A percentile compares a stretch with the other conserved stretches of the same genome.
These are phyloP conservation scores for Trogon surrucura DNA, from an alignment of 2,113 vertebrate genomes.

Conservation along the genomic window DNA sequence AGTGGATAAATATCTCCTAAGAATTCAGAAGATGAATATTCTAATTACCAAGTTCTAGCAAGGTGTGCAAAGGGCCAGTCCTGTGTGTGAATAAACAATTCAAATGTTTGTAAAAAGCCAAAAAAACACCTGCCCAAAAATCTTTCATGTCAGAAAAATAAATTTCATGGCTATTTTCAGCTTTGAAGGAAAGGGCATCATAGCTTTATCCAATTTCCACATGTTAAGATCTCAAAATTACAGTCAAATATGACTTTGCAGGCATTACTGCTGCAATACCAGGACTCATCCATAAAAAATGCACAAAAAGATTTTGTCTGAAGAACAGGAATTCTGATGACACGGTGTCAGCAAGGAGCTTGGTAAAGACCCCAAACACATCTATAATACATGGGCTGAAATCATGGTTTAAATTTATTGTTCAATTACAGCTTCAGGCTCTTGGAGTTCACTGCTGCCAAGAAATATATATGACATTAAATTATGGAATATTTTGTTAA, in stretches of 20 bases:
- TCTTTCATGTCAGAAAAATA: conserved; percentile 24
- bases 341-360: conserved; percentile 11
- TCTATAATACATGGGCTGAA: conserved; percentile 59
- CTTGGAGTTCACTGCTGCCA: conserved; percentile 52
- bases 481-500: conserved; percentile 63
- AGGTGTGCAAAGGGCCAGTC: neutral
- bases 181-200: neutral
- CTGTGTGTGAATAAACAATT: neutral
- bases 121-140: neutral
- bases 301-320: neutral
- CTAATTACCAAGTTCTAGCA: neutral
- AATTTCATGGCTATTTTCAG: neutral
- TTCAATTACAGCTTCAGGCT: conserved; percentile 58
- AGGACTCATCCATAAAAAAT: neutral
- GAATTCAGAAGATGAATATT: neutral
- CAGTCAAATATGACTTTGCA: neutral
- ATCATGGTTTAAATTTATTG: conserved; percentile 57
- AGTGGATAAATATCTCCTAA: neutral
- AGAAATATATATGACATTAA: conserved; percentile 68
- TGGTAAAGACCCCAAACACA: conserved; percentile 43
- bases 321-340: conserved; percentile 27
- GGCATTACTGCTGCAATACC: neutral
- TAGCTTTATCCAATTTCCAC: neutral
- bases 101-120: neutral
- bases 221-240: conserved; percentile 15